phyloP scores from a whole-genome alignment of 2,888 invertebrate genomes.

The Doris montereyensis region DNA sequence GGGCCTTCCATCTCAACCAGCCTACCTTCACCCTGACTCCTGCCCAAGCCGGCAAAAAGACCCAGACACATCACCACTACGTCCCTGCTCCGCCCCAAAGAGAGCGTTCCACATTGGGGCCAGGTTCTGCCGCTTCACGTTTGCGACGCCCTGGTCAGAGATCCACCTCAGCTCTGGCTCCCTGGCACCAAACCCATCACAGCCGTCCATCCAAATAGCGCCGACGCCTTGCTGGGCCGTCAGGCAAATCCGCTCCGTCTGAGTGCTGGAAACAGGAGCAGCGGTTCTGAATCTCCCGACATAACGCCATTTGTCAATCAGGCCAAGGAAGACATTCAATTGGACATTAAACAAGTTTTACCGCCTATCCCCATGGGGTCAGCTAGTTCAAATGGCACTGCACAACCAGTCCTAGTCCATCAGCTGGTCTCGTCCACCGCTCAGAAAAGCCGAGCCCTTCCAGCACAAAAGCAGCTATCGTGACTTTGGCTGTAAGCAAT shows the following conservation, averaged over 20 bases:
- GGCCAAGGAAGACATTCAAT: slow-evolving; percentile 26
- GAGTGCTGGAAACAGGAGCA: slow-evolving; percentile 48
- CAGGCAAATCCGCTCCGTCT: slow-evolving; percentile 39
- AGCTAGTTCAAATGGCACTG: not conserved
- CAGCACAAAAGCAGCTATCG: slow-evolving; percentile 53
- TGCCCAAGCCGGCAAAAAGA: not conserved
- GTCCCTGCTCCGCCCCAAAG: slow-evolving; percentile 23
- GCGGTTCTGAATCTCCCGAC: slow-evolving; percentile 57
- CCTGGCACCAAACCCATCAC: slow-evolving; percentile 8
- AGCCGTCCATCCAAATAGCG: slow-evolving; percentile 27
- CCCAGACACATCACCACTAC: slow-evolving; percentile 18
- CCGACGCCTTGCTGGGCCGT: not conserved
- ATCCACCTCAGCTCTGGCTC: no score
- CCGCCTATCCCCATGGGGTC: slow-evolving; percentile 44
- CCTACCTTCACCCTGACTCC: slow-evolving; percentile 50
- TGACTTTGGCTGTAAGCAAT: slow-evolving; percentile 61
- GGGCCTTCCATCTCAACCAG: slow-evolving; percentile 11
- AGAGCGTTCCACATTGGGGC: slow-evolving; percentile 11
- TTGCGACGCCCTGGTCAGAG: slow-evolving; percentile 24
- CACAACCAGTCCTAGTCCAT: slow-evolving; percentile 49
- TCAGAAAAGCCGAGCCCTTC: slow-evolving; percentile 46
- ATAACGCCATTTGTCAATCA: slow-evolving; percentile 55
- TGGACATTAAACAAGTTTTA: slow-evolving; percentile 43
- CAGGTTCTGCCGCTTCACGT: slow-evolving; percentile 21
- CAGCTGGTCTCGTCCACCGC: slow-evolving; percentile 46